phyloP scores from a whole-genome alignment of 2,113 vertebrate species.

The Camelus bactrianus region DNA sequence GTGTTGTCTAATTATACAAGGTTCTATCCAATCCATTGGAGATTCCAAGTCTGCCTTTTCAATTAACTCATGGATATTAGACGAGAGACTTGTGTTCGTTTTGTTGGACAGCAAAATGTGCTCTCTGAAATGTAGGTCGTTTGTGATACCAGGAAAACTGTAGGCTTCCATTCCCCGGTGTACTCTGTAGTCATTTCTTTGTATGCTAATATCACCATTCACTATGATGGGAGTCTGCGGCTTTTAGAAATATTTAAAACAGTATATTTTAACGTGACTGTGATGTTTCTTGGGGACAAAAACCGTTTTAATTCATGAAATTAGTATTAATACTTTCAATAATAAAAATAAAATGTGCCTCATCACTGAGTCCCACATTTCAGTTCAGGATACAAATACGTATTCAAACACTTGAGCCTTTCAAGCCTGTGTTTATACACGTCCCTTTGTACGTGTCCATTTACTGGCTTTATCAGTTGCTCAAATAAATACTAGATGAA shows the following conservation, averaged over 20 bases:
- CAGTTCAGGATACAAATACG: neutral
- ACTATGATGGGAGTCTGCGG: neutral
- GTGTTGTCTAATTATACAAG: conserved; percentile 59
- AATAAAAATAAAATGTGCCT: neutral
- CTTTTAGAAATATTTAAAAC: neutral
- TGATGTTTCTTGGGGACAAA: neutral
- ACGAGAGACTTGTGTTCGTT: conserved; percentile 67
- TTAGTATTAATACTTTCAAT: neutral
- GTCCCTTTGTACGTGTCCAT: neutral
- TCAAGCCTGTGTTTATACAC: neutral
- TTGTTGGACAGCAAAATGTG: conserved; percentile 53
- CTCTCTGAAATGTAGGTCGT: conserved; percentile 52
- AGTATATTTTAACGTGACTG: neutral
- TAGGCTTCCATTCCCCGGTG: neutral
- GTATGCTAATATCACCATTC: neutral
- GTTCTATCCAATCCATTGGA: conserved; percentile 53
- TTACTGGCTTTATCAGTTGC: neutral
- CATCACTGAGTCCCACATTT: neutral
- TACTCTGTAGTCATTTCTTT: neutral
- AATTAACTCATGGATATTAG: conserved; percentile 76
- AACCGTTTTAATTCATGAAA: conserved; percentile 23
- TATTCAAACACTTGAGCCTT: neutral
- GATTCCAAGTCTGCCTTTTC: conserved; percentile 68
- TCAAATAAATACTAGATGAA: neutral
- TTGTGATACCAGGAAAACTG: neutral